These are phyloP conservation scores for Cheilosia soror DNA, from an alignment of 2,888 invertebrate genomes.

Conservation along the genomic window DNA sequence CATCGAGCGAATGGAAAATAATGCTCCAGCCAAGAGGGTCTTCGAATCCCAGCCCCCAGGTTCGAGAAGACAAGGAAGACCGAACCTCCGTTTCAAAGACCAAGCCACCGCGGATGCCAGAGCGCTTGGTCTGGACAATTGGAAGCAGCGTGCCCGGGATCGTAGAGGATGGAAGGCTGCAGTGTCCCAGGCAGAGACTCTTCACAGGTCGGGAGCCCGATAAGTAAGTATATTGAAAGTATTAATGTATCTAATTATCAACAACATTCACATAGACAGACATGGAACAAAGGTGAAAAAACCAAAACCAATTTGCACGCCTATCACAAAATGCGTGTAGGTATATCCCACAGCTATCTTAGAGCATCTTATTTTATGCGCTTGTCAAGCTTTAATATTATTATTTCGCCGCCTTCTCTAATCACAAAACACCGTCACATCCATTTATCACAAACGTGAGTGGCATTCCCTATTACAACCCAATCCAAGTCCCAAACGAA, in stretches of 20 bases:
- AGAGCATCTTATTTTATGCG: conserved; percentile 27
- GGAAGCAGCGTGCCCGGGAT: too few species aligned
- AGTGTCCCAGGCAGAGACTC: too few species aligned
- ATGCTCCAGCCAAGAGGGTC: too few species aligned
- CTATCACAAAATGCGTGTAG: conserved; percentile 6
- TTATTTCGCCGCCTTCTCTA: conserved; percentile 66
- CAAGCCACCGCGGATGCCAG: too few species aligned
- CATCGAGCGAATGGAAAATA: too few species aligned
- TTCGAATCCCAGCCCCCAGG: too few species aligned
- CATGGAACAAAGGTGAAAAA: neutral
- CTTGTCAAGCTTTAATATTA: conserved; percentile 43
- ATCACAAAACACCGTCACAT: conserved; percentile 51
- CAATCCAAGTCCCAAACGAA: neutral
- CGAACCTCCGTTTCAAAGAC: too few species aligned
- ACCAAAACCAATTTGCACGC: conserved; percentile 7
- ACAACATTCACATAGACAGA: neutral
- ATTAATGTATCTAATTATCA: neutral
- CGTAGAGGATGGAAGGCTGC: too few species aligned
- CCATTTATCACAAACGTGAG: conserved; percentile 67
- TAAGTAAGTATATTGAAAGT: too few species aligned
- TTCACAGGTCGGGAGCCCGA: too few species aligned
- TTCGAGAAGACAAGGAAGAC: too few species aligned
- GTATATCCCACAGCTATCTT: conserved; percentile 1
- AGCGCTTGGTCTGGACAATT: too few species aligned
- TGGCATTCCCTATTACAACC: conserved; percentile 27